These are phyloP conservation scores for Drosophila triauraria DNA, from an alignment of 1,140 invertebrate genomes.

Conservation along the genomic window DNA sequence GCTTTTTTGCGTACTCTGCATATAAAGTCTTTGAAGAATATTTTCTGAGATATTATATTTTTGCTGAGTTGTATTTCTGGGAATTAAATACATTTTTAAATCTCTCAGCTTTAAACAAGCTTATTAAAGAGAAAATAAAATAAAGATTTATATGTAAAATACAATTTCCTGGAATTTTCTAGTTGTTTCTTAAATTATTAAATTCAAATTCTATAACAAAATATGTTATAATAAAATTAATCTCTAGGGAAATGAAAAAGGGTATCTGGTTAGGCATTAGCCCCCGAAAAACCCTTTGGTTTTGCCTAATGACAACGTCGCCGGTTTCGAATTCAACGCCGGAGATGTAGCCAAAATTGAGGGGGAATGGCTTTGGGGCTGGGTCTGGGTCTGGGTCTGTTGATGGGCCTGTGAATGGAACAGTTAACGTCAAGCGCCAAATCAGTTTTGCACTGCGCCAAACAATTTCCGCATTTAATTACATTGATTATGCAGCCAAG, in stretches of 20 bases:
- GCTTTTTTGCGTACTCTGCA: conserved; percentile 9
- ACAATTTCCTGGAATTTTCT: background rate
- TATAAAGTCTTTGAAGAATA: background rate
- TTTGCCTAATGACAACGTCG: conserved; percentile 44
- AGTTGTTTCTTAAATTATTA: too few relatives aligned
- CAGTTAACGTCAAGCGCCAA: conserved; percentile 53
- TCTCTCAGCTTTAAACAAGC: too few relatives aligned
- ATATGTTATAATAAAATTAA: too few relatives aligned
- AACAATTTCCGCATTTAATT: conserved; percentile 78
- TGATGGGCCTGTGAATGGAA: conserved; percentile 44
- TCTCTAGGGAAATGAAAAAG: background rate
- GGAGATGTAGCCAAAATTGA: conserved; percentile 9
- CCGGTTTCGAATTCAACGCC: conserved; percentile 38
- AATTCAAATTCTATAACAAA: too few relatives aligned
- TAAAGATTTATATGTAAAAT: background rate
- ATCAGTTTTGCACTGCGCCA: conserved; percentile 61
- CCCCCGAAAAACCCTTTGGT: background rate
- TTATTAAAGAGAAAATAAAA: too few relatives aligned
- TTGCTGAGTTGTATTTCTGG: background rate
- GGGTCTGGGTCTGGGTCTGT: conserved; percentile 20
- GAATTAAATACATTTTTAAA: background rate
- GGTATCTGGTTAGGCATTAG: background rate
- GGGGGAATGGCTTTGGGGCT: conserved; percentile 10
- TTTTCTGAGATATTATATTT: background rate
- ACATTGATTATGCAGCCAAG: conserved; percentile 66